A percentile compares a stretch with the other conserved stretches of the same genome.
Evolutionary conservation across 2,888 invertebrate genomes (phyloP).

Genomic region (Cantharis lateralis): DNA sequence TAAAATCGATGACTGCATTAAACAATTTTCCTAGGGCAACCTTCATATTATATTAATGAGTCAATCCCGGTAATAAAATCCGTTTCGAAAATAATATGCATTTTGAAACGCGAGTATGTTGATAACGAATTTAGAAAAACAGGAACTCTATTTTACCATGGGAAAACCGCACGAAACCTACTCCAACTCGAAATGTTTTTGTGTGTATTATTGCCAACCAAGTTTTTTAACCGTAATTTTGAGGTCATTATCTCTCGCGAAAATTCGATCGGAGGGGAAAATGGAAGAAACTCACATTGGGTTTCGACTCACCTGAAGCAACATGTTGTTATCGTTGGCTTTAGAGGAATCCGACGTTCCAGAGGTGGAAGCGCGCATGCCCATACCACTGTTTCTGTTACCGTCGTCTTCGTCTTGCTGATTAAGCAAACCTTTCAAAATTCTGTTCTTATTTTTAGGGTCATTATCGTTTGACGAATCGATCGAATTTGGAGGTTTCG

Average conservation of each 20-base stretch:
- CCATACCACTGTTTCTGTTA: slow-evolving; percentile 53
- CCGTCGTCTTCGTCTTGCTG: slow-evolving; percentile 67
- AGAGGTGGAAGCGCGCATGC: slow-evolving; percentile 54
- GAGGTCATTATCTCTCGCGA: not conserved
- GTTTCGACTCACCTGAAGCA: slow-evolving; percentile 62
- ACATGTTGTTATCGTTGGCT: slow-evolving; percentile 62
- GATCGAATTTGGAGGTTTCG: slow-evolving; percentile 53
- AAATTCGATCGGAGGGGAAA: not conserved
- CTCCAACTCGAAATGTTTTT: not conserved
- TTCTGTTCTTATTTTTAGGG: slow-evolving; percentile 58
- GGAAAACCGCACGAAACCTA: not conserved
- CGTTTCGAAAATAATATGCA: not conserved
- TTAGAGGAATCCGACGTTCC: slow-evolving; percentile 52
- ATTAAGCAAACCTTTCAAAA: slow-evolving; percentile 67
- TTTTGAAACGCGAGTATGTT: not conserved
- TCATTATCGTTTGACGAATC: slow-evolving; percentile 48
- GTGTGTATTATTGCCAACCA: not conserved
- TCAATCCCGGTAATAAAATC: not conserved
- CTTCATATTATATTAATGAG: not conserved
- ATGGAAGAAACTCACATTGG: no score
- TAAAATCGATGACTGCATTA: not conserved
- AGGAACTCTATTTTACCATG: not conserved
- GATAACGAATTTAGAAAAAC: not conserved
- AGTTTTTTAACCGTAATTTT: not conserved
- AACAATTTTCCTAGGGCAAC: not conserved